phyloP scores from a whole-genome alignment of 2,113 vertebrate species.

The Brachyistius frenatus region DNA sequence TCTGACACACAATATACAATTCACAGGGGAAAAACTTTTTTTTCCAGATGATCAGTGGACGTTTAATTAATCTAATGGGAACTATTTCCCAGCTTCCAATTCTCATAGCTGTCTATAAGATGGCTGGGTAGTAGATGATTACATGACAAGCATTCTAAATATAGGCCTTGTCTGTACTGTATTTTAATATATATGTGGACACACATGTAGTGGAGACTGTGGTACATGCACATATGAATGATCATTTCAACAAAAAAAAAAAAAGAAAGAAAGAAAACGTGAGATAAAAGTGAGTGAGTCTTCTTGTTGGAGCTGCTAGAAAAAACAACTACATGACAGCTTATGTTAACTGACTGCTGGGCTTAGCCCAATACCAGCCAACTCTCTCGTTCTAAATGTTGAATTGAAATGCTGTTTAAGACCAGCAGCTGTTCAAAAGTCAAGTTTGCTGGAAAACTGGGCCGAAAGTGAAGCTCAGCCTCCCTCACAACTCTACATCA shows the following conservation, averaged over 20 bases:
- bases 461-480: slow-evolving; percentile 8
- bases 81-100: slow-evolving; percentile 39
- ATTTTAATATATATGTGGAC: slow-evolving; percentile 37
- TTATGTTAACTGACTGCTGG: neutral
- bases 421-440: slow-evolving; percentile 27
- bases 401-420: slow-evolving; percentile 2
- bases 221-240: slow-evolving; percentile 5
- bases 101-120: slow-evolving; percentile 68
- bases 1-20: slow-evolving; percentile 41
- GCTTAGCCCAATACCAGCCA: neutral
- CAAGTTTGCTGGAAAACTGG: slow-evolving; percentile 39
- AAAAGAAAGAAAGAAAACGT: neutral
- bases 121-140: slow-evolving; percentile 44
- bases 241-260: neutral
- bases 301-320: neutral
- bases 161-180: slow-evolving; percentile 28
- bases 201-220: slow-evolving; percentile 22
- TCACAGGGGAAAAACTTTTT: slow-evolving; percentile 23
- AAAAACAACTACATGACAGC: neutral
- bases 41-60: slow-evolving; percentile 64
- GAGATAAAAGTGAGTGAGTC: slow-evolving; percentile 3
- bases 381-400: slow-evolving; percentile 7
- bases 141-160: slow-evolving; percentile 62
- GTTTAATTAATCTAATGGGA: slow-evolving; percentile 73
- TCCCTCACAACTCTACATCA: slow-evolving; percentile 50